Conservation (phyloP, 2,113 vertebrate species). For the Centropus unirufus region DNA sequence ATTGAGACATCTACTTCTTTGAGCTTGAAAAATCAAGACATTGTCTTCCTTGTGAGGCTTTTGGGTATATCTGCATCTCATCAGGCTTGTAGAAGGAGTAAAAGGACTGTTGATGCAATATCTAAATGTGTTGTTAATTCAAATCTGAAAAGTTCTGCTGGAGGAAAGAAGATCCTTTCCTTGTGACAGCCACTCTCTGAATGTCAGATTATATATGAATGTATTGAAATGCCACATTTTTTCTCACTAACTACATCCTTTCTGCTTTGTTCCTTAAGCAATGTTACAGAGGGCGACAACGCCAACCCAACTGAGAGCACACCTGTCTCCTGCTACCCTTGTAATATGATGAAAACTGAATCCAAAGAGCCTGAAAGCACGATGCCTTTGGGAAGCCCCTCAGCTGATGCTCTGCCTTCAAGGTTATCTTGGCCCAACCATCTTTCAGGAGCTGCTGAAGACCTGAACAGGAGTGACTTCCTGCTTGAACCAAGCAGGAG, state of each 20-base stretch:
- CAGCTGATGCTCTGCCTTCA: slow-evolving; percentile 77
- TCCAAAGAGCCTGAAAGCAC: slow-evolving; percentile 72
- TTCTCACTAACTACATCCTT: slow-evolving; percentile 15
- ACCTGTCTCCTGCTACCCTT: slow-evolving; percentile 87
- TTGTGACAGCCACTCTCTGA: neutral
- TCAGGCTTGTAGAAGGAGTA: neutral
- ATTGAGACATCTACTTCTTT: neutral
- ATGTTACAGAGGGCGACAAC: slow-evolving; percentile 79
- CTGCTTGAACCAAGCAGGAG: slow-evolving; percentile 85
- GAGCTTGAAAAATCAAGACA: neutral
- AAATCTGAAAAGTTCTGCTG: neutral
- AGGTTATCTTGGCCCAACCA: slow-evolving; percentile 95
- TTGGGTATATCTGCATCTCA: slow-evolving; percentile 8
- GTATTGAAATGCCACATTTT: neutral
- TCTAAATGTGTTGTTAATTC: neutral
- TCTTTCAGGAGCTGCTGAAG: slow-evolving; percentile 82
- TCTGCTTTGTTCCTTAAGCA: slow-evolving; percentile 75
- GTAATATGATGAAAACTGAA: slow-evolving; percentile 78
- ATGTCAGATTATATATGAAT: slow-evolving; percentile 2
- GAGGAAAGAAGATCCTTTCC: slow-evolving; percentile 12
- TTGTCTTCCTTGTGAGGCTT: neutral
- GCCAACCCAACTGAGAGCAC: slow-evolving; percentile 77
- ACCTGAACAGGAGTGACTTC: slow-evolving; percentile 81
- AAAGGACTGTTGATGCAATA: neutral
- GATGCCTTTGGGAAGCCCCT: slow-evolving; percentile 75